Conservation (phyloP, 1,140 invertebrate genomes). For the Plectus sambesii region DNA sequence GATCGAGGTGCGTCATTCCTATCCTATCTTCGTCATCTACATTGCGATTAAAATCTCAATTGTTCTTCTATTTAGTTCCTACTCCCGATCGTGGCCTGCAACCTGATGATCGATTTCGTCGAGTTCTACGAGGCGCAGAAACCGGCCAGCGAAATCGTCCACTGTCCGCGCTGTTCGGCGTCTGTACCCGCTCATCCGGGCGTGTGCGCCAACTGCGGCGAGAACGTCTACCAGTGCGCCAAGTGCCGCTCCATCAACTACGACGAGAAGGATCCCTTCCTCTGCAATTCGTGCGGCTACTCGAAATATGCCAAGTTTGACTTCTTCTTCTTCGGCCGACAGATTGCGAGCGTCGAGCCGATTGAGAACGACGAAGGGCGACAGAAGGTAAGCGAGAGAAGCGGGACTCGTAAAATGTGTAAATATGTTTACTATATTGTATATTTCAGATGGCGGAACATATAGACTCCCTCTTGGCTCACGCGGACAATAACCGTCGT, state of each 20-base stretch:
- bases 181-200: constrained; percentile 80
- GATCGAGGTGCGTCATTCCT: constrained; percentile 62
- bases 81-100: constrained; percentile 92
- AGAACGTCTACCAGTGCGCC: constrained; percentile 96
- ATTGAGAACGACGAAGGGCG: constrained; percentile 93
- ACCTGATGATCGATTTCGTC: constrained; percentile 96
- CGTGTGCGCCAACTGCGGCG: constrained; percentile 90
- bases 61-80: no score
- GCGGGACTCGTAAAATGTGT: no score
- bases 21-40: constrained; percentile 6
- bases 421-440: no score
- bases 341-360: constrained; percentile 86
- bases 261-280: constrained; percentile 95
- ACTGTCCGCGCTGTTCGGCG: constrained; percentile 45
- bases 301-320: constrained; percentile 99
- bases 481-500: no score
- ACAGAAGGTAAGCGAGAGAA: constrained; percentile 68
- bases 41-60: constrained; percentile 50
- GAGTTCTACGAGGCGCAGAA: constrained; percentile 84
- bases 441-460: no score
- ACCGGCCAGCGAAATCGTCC: constrained; percentile 74
- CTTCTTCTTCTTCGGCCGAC: constrained; percentile 70
- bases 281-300: constrained; percentile 95
- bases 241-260: constrained; percentile 96
- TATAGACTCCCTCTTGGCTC: no score